Evolutionary conservation across 2,113 vertebrate genomes (phyloP).

Genomic region (Xyliphius kryptos): DNA sequence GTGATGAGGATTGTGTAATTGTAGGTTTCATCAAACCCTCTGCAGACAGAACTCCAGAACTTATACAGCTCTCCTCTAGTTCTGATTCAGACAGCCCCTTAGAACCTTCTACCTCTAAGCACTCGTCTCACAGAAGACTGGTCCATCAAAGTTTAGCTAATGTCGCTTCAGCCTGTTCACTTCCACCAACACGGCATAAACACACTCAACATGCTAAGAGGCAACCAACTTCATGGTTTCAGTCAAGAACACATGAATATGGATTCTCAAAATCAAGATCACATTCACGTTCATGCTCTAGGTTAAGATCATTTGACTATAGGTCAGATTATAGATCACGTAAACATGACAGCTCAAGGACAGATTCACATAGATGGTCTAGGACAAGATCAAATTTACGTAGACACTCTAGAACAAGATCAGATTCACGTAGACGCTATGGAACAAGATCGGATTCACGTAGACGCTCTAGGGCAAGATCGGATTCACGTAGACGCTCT

Average conservation of each 20-base stretch:
- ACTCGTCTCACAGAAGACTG: conserved; percentile 43
- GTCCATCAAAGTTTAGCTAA: conserved; percentile 22
- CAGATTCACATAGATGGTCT: not conserved
- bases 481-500: not conserved
- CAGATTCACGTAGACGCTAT: not conserved
- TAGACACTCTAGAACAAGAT: not conserved
- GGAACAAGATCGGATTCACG: not conserved
- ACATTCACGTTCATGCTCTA: not conserved
- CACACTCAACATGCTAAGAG: conserved; percentile 54
- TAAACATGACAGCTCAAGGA: not conserved
- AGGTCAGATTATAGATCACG: not conserved
- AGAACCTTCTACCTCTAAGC: conserved; percentile 53
- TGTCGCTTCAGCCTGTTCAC: no score
- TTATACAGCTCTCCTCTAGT: conserved; percentile 86
- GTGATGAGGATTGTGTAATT: conserved; percentile 83
- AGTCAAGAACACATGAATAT: not conserved
- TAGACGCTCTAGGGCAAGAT: not conserved
- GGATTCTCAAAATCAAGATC: not conserved
- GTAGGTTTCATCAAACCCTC: conserved; percentile 83
- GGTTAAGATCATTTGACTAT: not conserved
- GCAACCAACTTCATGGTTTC: not conserved
- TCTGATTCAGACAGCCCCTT: conserved; percentile 67
- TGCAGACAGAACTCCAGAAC: conserved; percentile 85
- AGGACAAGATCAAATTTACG: not conserved
- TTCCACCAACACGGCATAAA: conserved; percentile 31